These are phyloP conservation scores for Idaea straminata DNA, from an alignment of 2,888 invertebrate species.

Conservation along the genomic window DNA sequence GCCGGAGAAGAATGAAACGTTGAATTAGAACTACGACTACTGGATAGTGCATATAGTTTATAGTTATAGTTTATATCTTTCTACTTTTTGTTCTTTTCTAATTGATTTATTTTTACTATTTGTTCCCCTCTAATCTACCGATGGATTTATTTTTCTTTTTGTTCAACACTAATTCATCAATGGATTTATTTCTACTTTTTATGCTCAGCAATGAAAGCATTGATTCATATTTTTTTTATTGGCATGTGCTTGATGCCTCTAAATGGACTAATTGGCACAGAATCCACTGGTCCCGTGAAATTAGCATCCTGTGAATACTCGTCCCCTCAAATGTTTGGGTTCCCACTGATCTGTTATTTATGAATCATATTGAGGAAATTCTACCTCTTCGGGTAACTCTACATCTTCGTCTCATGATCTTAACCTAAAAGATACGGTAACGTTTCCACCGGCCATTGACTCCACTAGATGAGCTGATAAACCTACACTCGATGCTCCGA, in stretches of 20 bases:
- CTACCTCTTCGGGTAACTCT: not conserved
- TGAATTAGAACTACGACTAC: constrained; percentile 11
- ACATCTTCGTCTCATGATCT: constrained; percentile 26
- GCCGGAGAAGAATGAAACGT: constrained; percentile 36
- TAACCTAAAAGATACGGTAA: constrained; percentile 49
- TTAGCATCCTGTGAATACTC: constrained; percentile 1
- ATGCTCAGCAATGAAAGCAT: not conserved
- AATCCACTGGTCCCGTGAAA: not conserved
- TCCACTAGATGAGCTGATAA: constrained; percentile 50
- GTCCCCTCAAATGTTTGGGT: constrained; percentile 25
- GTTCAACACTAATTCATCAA: not conserved
- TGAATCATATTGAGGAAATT: not conserved
- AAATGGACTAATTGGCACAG: not conserved
- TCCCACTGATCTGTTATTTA: too few relatives aligned
- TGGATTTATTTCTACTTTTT: not conserved
- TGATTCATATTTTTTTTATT: too few relatives aligned
- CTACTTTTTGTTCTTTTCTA: not conserved
- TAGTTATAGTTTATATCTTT: not conserved
- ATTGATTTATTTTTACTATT: not conserved
- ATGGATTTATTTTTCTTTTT: not conserved
- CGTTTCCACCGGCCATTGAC: constrained; percentile 46
- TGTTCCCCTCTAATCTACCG: not conserved
- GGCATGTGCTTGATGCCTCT: too few relatives aligned
- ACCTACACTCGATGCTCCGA: constrained; percentile 29
- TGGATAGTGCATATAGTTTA: not conserved